Conservation (phyloP, 2,113 vertebrate genomes). For the Cephalopholis sonnerati region DNA sequence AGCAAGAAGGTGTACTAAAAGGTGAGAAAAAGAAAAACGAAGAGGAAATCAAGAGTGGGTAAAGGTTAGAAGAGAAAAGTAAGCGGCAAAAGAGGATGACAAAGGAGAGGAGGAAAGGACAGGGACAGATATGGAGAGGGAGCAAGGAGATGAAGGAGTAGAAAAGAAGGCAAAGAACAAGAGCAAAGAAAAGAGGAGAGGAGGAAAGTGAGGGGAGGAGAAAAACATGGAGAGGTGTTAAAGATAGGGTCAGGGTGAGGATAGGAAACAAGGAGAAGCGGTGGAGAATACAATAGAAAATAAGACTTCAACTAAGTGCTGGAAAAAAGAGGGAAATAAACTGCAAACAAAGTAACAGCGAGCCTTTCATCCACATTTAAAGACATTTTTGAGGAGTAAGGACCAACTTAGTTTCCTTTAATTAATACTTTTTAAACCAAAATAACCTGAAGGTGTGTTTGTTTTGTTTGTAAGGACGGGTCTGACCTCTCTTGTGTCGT, state of each 20-base stretch:
- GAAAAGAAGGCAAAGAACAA: not conserved
- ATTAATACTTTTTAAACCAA: not conserved
- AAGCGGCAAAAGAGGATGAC: not conserved
- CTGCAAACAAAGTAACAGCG: not conserved
- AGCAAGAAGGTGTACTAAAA: not conserved
- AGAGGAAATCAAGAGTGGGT: not conserved
- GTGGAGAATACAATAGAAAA: not conserved
- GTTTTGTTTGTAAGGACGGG: not conserved
- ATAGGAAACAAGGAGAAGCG: not conserved
- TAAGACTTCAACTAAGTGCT: not conserved
- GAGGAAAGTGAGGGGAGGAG: not conserved
- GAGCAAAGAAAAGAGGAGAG: not conserved
- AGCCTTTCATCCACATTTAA: not conserved
- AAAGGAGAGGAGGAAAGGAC: not conserved
- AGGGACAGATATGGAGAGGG: not conserved
- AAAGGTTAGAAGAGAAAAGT: not conserved
- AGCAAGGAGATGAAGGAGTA: not conserved
- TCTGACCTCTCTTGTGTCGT: slow-evolving; percentile 23
- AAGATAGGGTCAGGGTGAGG: not conserved
- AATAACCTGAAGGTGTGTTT: not conserved
- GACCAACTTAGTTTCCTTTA: too few relatives aligned
- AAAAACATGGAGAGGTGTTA: not conserved
- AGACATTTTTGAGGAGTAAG: not conserved
- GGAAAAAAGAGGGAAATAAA: not conserved
- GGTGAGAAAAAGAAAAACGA: not conserved